These are phyloP conservation scores for Zaprionus gabonicus DNA, from an alignment of 1,140 invertebrate species.

Conservation along the genomic window DNA sequence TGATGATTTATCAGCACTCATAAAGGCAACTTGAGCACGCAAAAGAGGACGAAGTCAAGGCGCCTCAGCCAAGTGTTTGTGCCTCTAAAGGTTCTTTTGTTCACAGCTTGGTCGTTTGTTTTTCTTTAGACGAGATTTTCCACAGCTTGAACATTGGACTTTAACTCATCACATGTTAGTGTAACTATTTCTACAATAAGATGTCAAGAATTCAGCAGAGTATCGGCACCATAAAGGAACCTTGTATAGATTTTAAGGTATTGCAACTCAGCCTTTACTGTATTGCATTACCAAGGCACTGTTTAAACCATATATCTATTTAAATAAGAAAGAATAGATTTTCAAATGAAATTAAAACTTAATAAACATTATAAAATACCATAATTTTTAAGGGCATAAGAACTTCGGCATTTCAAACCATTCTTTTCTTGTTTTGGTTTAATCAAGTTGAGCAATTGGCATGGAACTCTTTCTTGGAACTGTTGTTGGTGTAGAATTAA, in stretches of 20 bases:
- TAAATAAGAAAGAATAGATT: too few species aligned
- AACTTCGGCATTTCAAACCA: not conserved
- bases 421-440: constrained; percentile 31
- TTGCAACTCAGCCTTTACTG: too few species aligned
- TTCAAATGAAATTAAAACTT: too few species aligned
- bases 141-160: too few species aligned
- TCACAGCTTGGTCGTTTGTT: not conserved
- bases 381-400: not conserved
- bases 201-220: not conserved
- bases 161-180: not conserved
- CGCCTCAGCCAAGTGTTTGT: not conserved
- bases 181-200: not conserved
- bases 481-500: constrained; percentile 56
- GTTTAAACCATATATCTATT: too few species aligned
- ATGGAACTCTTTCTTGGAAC: constrained; percentile 9
- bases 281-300: too few species aligned
- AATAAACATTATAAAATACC: too few species aligned
- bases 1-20: constrained; percentile 74
- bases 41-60: constrained; percentile 30
- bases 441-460: constrained; percentile 41
- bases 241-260: too few species aligned
- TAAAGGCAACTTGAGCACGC: constrained; percentile 49
- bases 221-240: too few species aligned
- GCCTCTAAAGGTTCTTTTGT: not conserved
- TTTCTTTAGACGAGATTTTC: not conserved